Evolutionary conservation across 2,888 invertebrate genomes (phyloP).

Genomic region (Troilus luridus): DNA sequence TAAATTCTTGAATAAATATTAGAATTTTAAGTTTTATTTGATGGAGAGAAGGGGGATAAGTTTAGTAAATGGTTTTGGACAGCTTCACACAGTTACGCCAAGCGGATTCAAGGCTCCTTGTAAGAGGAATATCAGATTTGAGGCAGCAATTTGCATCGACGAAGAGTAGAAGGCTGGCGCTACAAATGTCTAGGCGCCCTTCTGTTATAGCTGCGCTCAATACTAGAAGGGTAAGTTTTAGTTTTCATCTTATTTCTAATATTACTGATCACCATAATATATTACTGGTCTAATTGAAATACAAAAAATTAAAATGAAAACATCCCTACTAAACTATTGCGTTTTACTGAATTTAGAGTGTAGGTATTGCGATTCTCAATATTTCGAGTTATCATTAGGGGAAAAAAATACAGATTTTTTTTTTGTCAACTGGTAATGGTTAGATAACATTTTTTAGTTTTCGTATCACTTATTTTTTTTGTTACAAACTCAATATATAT

Average conservation of each 20-base stretch:
- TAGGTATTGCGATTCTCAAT: too few species aligned
- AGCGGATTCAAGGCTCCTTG: slow-evolving; percentile 51
- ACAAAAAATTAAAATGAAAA: too few species aligned
- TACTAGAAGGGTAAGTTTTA: slow-evolving; percentile 67
- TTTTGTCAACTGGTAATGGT: too few species aligned
- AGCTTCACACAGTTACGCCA: slow-evolving; percentile 62
- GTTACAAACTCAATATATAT: too few species aligned
- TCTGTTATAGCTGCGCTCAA: slow-evolving; percentile 69
- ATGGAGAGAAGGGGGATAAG: slow-evolving; percentile 57
- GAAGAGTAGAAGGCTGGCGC: slow-evolving; percentile 70
- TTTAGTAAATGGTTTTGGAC: slow-evolving; percentile 59
- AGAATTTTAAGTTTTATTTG: slow-evolving; percentile 48
- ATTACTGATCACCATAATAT: not conserved
- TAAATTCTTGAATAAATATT: slow-evolving; percentile 49
- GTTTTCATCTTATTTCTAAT: not conserved
- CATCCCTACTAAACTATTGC: too few species aligned
- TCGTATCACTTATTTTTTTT: too few species aligned
- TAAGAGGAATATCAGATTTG: slow-evolving; percentile 52
- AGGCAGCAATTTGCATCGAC: slow-evolving; percentile 66
- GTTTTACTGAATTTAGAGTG: too few species aligned
- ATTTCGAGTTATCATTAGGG: too few species aligned
- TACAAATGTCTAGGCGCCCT: slow-evolving; percentile 72
- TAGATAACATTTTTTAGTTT: too few species aligned
- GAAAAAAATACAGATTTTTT: too few species aligned
- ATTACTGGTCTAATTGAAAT: not conserved